phyloP scores from a whole-genome alignment of 2,888 invertebrate genomes.

The Drosophila infuscata region DNA sequence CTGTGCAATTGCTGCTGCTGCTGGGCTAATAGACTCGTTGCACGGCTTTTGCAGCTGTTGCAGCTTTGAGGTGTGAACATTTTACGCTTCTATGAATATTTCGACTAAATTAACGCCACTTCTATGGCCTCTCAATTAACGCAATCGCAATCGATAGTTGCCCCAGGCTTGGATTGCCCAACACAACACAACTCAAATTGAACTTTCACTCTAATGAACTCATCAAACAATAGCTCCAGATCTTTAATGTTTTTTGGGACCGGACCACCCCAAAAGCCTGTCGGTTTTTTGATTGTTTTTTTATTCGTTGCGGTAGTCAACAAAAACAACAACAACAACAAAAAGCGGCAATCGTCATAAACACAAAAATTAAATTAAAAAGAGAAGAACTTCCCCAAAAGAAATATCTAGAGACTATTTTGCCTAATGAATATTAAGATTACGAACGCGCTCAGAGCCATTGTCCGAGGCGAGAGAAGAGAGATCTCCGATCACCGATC shows the following conservation, averaged over 20 bases:
- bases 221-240: slow-evolving; percentile 11
- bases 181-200: neutral
- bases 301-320: slow-evolving; percentile 60
- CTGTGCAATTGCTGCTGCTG: slow-evolving; percentile 25
- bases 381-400: slow-evolving; percentile 30
- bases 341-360: slow-evolving; percentile 41
- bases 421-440: slow-evolving; percentile 81
- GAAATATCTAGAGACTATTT: slow-evolving; percentile 44
- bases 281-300: slow-evolving; percentile 28
- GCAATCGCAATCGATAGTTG: slow-evolving; percentile 53
- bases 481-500: slow-evolving; percentile 9
- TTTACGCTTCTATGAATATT: slow-evolving; percentile 79
- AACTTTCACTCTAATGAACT: slow-evolving; percentile 45
- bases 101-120: slow-evolving; percentile 74
- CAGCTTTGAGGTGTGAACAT: slow-evolving; percentile 78
- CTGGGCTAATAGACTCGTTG: slow-evolving; percentile 75
- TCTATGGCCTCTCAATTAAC: slow-evolving; percentile 78
- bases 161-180: neutral
- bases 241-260: slow-evolving; percentile 37
- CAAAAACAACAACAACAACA: slow-evolving; percentile 49
- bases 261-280: slow-evolving; percentile 71
- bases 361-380: slow-evolving; percentile 50
- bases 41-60: slow-evolving; percentile 45
- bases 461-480: slow-evolving; percentile 22
- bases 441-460: slow-evolving; percentile 42